These are phyloP conservation scores for Catotricha subobsoleta DNA, from an alignment of 2,888 invertebrate genomes.

Conservation along the genomic window DNA sequence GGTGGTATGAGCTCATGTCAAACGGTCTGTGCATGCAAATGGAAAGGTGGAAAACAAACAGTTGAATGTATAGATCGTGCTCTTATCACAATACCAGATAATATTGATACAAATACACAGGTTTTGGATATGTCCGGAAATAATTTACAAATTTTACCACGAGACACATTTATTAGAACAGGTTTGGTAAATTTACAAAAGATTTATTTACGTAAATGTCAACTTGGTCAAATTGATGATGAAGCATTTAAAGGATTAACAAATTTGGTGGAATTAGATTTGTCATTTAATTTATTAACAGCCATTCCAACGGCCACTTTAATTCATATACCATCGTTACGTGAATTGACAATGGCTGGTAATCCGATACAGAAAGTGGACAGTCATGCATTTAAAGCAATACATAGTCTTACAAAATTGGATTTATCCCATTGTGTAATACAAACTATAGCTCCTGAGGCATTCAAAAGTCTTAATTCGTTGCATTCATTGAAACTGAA, in stretches of 20 bases:
- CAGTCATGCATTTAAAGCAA: slow-evolving; percentile 51
- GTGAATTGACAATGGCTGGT: slow-evolving; percentile 61
- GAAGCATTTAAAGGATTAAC: slow-evolving; percentile 71
- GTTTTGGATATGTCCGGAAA: slow-evolving; percentile 80
- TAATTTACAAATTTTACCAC: slow-evolving; percentile 64
- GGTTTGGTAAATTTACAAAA: slow-evolving; percentile 74
- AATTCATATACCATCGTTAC: slow-evolving; percentile 57
- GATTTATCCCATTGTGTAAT: slow-evolving; percentile 72
- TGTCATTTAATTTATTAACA: slow-evolving; percentile 67
- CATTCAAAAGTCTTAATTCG: slow-evolving; percentile 58
- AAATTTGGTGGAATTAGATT: slow-evolving; percentile 76
- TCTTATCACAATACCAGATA: slow-evolving; percentile 68
- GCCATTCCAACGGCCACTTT: slow-evolving; percentile 65
- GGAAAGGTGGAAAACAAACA: slow-evolving; percentile 86
- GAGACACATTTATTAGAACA: slow-evolving; percentile 63
- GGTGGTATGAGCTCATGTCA: slow-evolving; percentile 45
- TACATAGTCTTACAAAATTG: slow-evolving; percentile 60
- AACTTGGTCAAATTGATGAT: slow-evolving; percentile 69
- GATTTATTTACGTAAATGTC: slow-evolving; percentile 66
- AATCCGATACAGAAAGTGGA: slow-evolving; percentile 71
- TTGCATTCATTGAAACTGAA: slow-evolving; percentile 65
- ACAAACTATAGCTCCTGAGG: slow-evolving; percentile 53
- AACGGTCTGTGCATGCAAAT: slow-evolving; percentile 71
- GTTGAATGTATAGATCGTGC: slow-evolving; percentile 75
- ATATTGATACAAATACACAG: slow-evolving; percentile 75